phyloP scores from a whole-genome alignment of 2,113 vertebrate genomes.

The Strix aluco region DNA sequence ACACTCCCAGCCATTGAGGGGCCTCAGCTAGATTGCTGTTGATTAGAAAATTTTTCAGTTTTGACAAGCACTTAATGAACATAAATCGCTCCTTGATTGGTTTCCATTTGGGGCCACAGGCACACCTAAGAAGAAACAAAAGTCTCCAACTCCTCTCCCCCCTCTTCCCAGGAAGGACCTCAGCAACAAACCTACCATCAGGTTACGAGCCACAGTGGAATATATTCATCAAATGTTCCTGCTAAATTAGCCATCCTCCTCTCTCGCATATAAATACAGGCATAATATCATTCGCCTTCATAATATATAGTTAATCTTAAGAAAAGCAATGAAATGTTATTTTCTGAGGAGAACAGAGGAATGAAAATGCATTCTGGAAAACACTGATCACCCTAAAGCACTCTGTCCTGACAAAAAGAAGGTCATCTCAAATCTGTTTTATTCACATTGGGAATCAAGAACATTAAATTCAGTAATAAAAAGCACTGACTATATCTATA shows the following conservation, averaged over 20 bases:
- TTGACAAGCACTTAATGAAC: constrained; percentile 87
- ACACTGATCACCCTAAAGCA: not conserved
- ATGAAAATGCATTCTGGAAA: not conserved
- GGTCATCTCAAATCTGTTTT: not conserved
- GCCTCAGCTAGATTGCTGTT: constrained; percentile 77
- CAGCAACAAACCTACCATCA: not conserved
- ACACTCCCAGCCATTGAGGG: constrained; percentile 79
- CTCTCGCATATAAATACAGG: not conserved
- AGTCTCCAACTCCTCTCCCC: not conserved
- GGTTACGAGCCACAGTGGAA: constrained; percentile 21
- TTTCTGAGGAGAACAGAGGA: not conserved
- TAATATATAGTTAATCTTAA: not conserved
- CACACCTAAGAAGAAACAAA: constrained; percentile 72
- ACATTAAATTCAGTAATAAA: not conserved
- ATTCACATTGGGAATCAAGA: not conserved
- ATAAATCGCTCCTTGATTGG: constrained; percentile 84
- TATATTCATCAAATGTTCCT: constrained; percentile 53
- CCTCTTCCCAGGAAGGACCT: not conserved
- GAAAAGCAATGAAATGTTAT: not conserved
- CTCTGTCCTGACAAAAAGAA: not conserved
- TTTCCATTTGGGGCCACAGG: constrained; percentile 77
- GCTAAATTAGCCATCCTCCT: constrained; percentile 11
- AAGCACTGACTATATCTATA: not conserved
- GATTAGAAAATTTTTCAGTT: constrained; percentile 89
- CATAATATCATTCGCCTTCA: not conserved